phyloP scores from a whole-genome alignment of 2,797 vertebrate species.

The Bryconaethiops microstoma region DNA sequence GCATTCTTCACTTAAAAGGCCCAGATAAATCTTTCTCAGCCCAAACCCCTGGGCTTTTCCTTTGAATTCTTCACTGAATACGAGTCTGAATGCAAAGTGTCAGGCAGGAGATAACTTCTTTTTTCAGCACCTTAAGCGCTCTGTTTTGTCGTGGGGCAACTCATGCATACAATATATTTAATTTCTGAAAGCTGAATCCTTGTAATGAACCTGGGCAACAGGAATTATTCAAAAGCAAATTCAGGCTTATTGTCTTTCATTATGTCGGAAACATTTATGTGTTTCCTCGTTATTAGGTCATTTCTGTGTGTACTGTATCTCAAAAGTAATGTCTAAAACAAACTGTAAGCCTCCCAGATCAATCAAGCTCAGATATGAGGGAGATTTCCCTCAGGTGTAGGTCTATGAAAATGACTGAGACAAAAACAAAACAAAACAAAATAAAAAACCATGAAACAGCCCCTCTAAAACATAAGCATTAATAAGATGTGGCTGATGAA shows the following conservation, averaged over 20 bases:
- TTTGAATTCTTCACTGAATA: slow-evolving; percentile 18
- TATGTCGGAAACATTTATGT: not conserved
- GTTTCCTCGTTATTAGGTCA: slow-evolving; percentile 31
- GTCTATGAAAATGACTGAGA: slow-evolving; percentile 66
- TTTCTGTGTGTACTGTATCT: slow-evolving; percentile 30
- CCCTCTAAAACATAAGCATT: slow-evolving; percentile 68
- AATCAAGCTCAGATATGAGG: slow-evolving; percentile 73
- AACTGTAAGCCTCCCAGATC: slow-evolving; percentile 70
- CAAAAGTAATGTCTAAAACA: slow-evolving; percentile 41
- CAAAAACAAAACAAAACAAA: slow-evolving; percentile 59
- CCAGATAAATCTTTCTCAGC: slow-evolving; percentile 27
- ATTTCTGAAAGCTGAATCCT: slow-evolving; percentile 13
- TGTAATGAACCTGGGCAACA: slow-evolving; percentile 24
- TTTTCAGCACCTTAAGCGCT: slow-evolving; percentile 8
- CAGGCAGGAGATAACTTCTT: slow-evolving; percentile 28
- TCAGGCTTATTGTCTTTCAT: slow-evolving; percentile 15
- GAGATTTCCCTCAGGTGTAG: slow-evolving; percentile 76
- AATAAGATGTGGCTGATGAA: slow-evolving; percentile 78
- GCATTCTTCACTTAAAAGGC: slow-evolving; percentile 30
- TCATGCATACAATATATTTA: slow-evolving; percentile 23
- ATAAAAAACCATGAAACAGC: slow-evolving; percentile 67
- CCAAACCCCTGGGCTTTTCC: slow-evolving; percentile 31
- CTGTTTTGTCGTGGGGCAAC: not conserved
- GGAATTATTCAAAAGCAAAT: slow-evolving; percentile 19
- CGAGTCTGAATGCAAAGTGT: slow-evolving; percentile 33